phyloP scores from a whole-genome alignment of 2,113 vertebrate genomes.

The Sigmodon hispidus region DNA sequence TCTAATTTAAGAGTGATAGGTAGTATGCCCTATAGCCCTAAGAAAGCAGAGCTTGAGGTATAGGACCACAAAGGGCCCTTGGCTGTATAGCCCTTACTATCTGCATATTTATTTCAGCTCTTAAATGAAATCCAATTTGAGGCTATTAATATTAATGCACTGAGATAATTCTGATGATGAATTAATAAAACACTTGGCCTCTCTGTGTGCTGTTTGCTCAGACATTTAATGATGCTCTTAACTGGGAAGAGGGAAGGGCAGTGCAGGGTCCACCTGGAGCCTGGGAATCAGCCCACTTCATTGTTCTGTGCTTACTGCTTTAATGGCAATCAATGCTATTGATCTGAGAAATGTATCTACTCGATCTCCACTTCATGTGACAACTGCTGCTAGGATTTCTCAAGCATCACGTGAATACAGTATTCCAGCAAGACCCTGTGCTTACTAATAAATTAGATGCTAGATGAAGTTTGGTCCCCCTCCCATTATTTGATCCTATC shows the following conservation, averaged over 20 bases:
- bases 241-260: conserved; percentile 86
- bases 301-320: conserved; percentile 88
- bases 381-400: conserved; percentile 80
- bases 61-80: conserved; percentile 64
- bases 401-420: conserved; percentile 69
- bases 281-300: conserved; percentile 87
- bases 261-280: conserved; percentile 87
- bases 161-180: conserved; percentile 94
- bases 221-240: conserved; percentile 90
- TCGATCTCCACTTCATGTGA: conserved; percentile 86
- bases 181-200: conserved; percentile 93
- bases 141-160: conserved; percentile 93
- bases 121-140: conserved; percentile 93
- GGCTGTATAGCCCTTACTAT: conserved; percentile 83
- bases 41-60: neutral
- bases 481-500: neutral
- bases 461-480: conserved; percentile 49
- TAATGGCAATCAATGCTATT: conserved; percentile 89
- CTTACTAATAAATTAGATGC: conserved; percentile 75
- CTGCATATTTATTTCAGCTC: conserved; percentile 91
- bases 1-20: neutral
- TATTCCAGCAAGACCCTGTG: conserved; percentile 58
- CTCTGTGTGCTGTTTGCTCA: conserved; percentile 90
- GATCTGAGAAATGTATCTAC: conserved; percentile 88
- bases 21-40: fast-evolving